Evolutionary conservation across 2,113 vertebrate genomes (phyloP).

Genomic region (Limanda limanda): DNA sequence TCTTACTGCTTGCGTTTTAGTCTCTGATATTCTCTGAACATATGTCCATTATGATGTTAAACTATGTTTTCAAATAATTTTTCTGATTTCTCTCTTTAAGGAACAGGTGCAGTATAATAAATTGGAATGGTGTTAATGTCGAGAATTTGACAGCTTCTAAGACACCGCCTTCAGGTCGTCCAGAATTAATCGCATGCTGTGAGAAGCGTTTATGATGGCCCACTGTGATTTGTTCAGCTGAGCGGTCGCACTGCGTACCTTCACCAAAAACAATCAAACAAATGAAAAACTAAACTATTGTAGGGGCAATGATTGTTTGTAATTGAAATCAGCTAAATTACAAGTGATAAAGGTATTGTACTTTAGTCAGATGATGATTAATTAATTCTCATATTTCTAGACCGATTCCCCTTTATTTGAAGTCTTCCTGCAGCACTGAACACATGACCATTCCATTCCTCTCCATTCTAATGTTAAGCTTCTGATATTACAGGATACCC

Average conservation of each 20-base stretch:
- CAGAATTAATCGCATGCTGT: slow-evolving; percentile 88
- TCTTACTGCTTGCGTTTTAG: neutral
- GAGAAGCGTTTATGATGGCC: slow-evolving; percentile 88
- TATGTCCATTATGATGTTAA: too few relatives aligned
- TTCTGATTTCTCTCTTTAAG: slow-evolving; percentile 8
- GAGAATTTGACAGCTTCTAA: slow-evolving; percentile 88
- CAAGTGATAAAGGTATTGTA: too few relatives aligned
- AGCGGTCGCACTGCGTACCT: slow-evolving; percentile 80
- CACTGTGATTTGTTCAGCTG: slow-evolving; percentile 88
- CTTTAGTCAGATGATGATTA: neutral
- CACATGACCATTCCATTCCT: neutral
- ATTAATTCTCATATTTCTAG: neutral
- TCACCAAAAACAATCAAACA: slow-evolving; percentile 31
- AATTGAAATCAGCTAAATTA: too few relatives aligned
- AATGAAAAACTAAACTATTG: neutral
- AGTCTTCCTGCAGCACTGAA: neutral
- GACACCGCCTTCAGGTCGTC: slow-evolving; percentile 88
- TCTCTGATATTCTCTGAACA: neutral
- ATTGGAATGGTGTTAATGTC: slow-evolving; percentile 81
- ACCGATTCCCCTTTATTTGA: neutral
- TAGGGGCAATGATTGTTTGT: too few relatives aligned
- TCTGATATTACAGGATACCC: neutral
- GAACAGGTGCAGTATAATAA: slow-evolving; percentile 16
- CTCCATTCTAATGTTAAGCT: neutral
- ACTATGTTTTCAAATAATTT: neutral